Evolutionary conservation across 2,888 invertebrate genomes (phyloP).

Genomic region (Unio delphinus): DNA sequence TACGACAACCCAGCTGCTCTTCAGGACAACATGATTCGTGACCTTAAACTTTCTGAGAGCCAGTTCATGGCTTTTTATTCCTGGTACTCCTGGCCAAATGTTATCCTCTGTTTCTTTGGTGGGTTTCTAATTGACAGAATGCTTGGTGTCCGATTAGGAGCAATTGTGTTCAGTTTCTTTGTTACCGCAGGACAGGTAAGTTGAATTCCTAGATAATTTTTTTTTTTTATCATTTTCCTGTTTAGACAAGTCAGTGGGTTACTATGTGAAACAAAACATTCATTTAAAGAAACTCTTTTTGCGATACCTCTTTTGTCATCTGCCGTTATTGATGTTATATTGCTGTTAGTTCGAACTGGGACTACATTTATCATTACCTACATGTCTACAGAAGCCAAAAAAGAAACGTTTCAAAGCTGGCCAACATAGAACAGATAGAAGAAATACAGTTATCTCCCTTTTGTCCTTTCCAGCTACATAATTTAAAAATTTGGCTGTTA

Average conservation of each 20-base stretch:
- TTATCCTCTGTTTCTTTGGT: constrained; percentile 93
- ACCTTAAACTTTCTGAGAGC: constrained; percentile 84
- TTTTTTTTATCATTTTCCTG: background rate
- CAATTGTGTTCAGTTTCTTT: constrained; percentile 90
- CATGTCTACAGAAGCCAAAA: too few species aligned
- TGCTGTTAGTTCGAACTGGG: too few species aligned
- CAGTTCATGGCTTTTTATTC: constrained; percentile 90
- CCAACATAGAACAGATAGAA: too few species aligned
- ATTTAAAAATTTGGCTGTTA: too few species aligned
- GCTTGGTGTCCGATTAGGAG: constrained; percentile 93
- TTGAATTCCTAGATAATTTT: background rate
- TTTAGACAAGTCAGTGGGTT: background rate
- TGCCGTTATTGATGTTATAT: too few species aligned
- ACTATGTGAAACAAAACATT: too few species aligned
- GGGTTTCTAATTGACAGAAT: constrained; percentile 95
- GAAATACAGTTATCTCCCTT: too few species aligned
- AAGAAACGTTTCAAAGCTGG: too few species aligned
- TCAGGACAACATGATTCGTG: constrained; percentile 87
- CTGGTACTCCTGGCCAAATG: constrained; percentile 98
- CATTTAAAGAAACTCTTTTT: background rate
- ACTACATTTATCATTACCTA: too few species aligned
- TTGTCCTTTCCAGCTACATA: too few species aligned
- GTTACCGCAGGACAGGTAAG: constrained; percentile 86
- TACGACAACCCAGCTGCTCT: constrained; percentile 97
- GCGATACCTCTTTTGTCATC: too few species aligned